Evolutionary conservation across 2,888 invertebrate species (phyloP), one percentile per base, ranked within the genome.

Genomic region (Drosophila borealis): DNA sequence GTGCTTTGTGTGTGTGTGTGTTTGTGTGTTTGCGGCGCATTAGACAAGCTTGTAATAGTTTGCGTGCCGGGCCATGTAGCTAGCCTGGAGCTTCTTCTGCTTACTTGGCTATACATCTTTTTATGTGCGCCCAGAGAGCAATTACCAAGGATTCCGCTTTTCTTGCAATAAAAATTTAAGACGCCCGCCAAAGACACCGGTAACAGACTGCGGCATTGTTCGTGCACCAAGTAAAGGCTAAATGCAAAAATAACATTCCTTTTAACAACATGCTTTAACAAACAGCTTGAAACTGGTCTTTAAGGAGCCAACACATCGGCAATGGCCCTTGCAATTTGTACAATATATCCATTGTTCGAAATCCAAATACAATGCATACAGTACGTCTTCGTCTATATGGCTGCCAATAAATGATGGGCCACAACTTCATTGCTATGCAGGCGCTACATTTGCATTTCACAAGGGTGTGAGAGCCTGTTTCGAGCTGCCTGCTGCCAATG

Each of bases 111-210:
- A 81, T 83, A 83, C 88, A 87, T 78, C 70, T 85, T 79, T 86
- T 88, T 79, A 86, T 78, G 75, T 55, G 80, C 82, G 79, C 71
- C 85, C 56, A 39, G 88, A 85, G 85, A 85, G 85, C 85, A 88
- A 86, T 86, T 86, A 86, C 79, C 56, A 48, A 79, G 75, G 79
- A 88, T 82, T 85, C 75, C 75, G 88, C 80, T 80, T 79, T 74
- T 72, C 77, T 76, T 81, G 85, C 88, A 86, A 86, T 88, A 88
- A 80, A 87, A 85, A 81, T 85, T 75, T 85, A 85, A 88, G 85
- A 85, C 63, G 71, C 75, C 56, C 70, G 64, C 62, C 39, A 39
- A 44, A 21, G 19, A 29, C 17, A 57, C 50, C 29, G 17, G 21
- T 10, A 41, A 39, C 50, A 48, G 41, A 45, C 45, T 46, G 46